Evolutionary conservation across 2,888 invertebrate species (phyloP).

Genomic region (Andrena hattorfiana): DNA sequence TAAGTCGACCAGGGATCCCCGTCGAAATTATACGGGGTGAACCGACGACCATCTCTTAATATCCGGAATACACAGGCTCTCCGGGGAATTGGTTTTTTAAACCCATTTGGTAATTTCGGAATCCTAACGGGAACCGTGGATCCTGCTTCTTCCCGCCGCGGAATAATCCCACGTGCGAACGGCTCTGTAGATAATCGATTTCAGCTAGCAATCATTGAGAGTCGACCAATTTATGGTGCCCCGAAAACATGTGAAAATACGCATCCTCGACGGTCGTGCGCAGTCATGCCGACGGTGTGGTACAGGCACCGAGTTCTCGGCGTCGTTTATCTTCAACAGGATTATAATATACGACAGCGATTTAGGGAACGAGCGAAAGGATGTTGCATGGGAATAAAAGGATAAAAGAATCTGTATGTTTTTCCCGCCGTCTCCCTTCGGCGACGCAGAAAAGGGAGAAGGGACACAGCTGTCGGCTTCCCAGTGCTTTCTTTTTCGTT

Average conservation of each 20-base stretch:
- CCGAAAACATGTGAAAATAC: neutral
- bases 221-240: neutral
- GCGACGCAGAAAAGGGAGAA: conserved; percentile 34
- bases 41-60: conserved; percentile 50
- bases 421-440: conserved; percentile 44
- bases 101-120: conserved; percentile 9
- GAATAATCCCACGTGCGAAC: neutral
- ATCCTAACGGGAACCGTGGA: neutral
- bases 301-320: neutral
- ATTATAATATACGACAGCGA: conserved; percentile 41
- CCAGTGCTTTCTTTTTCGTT: conserved; percentile 45
- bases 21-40: conserved; percentile 58
- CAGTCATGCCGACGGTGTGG: too few relatives aligned
- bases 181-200: neutral
- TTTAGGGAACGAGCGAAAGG: conserved; percentile 13
- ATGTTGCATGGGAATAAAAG: conserved; percentile 51
- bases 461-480: conserved; percentile 67
- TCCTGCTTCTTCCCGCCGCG: neutral
- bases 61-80: neutral
- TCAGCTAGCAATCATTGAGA: neutral
- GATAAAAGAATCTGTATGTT: conserved; percentile 50
- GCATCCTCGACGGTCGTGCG: neutral
- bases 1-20: conserved; percentile 21
- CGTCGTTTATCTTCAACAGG: neutral
- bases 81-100: neutral